phyloP scores from a whole-genome alignment of 2,113 vertebrate species.

The Deroptyus accipitrinus region DNA sequence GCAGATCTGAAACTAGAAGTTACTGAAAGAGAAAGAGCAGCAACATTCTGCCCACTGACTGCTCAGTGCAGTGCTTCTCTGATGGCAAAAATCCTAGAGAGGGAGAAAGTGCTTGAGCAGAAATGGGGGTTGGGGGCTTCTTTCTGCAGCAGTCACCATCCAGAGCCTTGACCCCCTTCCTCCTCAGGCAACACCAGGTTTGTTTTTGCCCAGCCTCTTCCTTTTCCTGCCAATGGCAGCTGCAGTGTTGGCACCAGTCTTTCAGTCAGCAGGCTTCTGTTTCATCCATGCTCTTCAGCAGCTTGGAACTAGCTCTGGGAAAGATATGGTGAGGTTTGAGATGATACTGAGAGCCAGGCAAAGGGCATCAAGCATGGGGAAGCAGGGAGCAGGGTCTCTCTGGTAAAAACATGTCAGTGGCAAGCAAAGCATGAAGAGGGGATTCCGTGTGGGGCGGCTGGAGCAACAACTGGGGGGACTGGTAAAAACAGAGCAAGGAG shows the following conservation, averaged over 20 bases:
- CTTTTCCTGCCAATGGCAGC: background rate
- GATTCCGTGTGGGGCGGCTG: background rate
- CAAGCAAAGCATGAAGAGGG: background rate
- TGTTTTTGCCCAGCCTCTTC: background rate
- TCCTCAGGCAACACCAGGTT: background rate
- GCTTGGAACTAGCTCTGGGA: background rate
- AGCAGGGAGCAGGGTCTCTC: background rate
- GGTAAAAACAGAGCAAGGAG: background rate
- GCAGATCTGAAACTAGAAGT: background rate
- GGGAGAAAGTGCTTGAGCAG: background rate
- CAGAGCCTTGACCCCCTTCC: background rate
- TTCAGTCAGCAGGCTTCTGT: background rate
- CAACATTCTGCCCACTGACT: accelerated
- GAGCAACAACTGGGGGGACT: background rate
- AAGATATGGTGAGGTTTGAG: background rate
- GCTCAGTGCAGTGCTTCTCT: background rate
- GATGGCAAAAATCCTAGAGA: background rate
- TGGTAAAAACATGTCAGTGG: background rate
- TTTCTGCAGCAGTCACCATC: background rate
- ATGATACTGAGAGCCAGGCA: background rate
- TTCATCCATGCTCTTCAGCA: background rate
- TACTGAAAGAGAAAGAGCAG: background rate
- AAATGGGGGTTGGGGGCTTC: background rate
- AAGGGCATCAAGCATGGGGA: background rate
- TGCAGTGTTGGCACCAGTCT: background rate